phyloP scores from a whole-genome alignment of 2,113 vertebrate species.

The Struthio camelus region DNA sequence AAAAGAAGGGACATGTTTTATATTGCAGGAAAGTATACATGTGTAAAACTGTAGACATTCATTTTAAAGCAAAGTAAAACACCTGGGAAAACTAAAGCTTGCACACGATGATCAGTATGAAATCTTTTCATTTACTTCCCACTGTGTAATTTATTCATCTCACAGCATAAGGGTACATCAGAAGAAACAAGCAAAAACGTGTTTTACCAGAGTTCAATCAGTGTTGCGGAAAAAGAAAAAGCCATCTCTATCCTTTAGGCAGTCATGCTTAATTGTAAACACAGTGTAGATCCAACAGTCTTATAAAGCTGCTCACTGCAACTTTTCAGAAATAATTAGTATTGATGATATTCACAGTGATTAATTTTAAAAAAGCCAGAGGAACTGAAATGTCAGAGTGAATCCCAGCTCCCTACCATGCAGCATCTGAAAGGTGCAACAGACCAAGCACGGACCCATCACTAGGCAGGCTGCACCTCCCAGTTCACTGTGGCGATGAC shows the following conservation, averaged over 20 bases:
- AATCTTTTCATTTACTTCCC: constrained; percentile 57
- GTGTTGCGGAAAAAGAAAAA: constrained; percentile 24
- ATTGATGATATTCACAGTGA: not conserved
- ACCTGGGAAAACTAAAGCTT: constrained; percentile 11
- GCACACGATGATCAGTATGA: constrained; percentile 4
- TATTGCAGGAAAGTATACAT: not conserved
- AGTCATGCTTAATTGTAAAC: constrained; percentile 34
- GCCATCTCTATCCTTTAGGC: constrained; percentile 10
- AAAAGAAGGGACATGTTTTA: not conserved
- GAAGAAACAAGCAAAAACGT: constrained; percentile 30
- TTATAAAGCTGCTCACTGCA: not conserved
- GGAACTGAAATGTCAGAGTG: not conserved
- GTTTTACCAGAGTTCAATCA: constrained; percentile 32
- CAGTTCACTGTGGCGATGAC: not conserved
- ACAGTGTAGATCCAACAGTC: not conserved
- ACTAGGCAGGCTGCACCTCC: not conserved
- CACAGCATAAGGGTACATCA: constrained; percentile 38
- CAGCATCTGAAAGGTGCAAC: not conserved
- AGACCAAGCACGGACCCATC: not conserved
- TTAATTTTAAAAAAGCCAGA: not conserved
- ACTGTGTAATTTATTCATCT: constrained; percentile 67
- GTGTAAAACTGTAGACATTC: not conserved
- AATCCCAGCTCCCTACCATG: not conserved
- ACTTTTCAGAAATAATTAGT: not conserved
- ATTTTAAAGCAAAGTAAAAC: not conserved